Conservation (phyloP, 2,888 invertebrate genomes). For the Diplolepis rosae region DNA sequence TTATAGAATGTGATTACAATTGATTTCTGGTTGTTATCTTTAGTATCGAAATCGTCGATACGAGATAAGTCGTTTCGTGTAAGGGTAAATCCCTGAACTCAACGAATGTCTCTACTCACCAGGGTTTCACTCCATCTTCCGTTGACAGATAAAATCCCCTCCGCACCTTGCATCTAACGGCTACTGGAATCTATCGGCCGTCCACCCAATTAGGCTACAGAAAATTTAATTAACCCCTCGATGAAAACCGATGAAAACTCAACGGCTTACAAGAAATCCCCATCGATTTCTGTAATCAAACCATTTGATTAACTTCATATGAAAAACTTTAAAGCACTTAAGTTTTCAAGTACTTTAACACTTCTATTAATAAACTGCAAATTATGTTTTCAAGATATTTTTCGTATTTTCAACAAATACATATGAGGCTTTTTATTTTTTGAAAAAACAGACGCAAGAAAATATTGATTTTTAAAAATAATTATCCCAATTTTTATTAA, state of each 20-base stretch:
- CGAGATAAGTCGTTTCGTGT: constrained; percentile 37
- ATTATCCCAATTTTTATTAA: too few relatives aligned
- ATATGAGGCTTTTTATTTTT: too few relatives aligned
- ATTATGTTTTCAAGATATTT: too few relatives aligned
- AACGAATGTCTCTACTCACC: constrained; percentile 70
- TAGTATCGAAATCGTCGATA: constrained; percentile 7
- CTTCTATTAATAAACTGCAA: too few relatives aligned
- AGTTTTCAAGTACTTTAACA: too few relatives aligned
- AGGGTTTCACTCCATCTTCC: constrained; percentile 73
- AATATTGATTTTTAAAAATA: too few relatives aligned
- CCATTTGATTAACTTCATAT: neutral
- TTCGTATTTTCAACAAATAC: too few relatives aligned
- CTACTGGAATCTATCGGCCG: constrained; percentile 60
- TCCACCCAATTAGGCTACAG: constrained; percentile 67
- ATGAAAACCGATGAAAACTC: constrained; percentile 60
- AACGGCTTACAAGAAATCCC: constrained; percentile 43
- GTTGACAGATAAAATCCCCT: constrained; percentile 72
- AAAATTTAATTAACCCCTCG: constrained; percentile 68
- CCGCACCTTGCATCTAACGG: constrained; percentile 51
- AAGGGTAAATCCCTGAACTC: constrained; percentile 69
- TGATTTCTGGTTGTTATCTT: constrained; percentile 17
- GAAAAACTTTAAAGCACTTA: too few relatives aligned
- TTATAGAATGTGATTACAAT: constrained; percentile 36
- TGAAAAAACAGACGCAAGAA: too few relatives aligned
- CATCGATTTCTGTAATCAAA: constrained; percentile 14